phyloP scores from a whole-genome alignment of 2,797 vertebrate species.

The Xyrichtys novacula region DNA sequence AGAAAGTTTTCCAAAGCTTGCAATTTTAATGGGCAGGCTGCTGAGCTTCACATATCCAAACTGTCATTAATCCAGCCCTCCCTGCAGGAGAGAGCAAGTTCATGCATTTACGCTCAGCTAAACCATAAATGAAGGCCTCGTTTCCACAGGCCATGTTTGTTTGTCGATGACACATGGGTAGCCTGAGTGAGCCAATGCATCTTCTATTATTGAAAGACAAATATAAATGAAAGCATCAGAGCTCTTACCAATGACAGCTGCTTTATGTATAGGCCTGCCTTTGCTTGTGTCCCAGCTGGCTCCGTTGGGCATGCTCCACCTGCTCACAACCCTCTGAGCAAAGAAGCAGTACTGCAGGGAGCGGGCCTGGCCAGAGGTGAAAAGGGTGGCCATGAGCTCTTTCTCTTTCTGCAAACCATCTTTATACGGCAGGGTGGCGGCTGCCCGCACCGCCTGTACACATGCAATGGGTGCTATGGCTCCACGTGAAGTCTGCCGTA shows the following conservation, averaged over 20 bases:
- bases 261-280: conserved; percentile 82
- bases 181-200: conserved; percentile 14
- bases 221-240: conserved; percentile 34
- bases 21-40: conserved; percentile 70
- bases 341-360: conserved; percentile 93
- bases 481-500: conserved; percentile 82
- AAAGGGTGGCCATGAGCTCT: conserved; percentile 85
- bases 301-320: conserved; percentile 86
- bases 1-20: conserved; percentile 49
- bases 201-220: neutral
- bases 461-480: conserved; percentile 89
- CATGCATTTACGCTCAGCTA: conserved; percentile 51
- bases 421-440: conserved; percentile 83
- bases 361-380: conserved; percentile 86
- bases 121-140: conserved; percentile 48
- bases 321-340: conserved; percentile 84
- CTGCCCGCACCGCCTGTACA: conserved; percentile 86
- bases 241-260: conserved; percentile 90
- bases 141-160: conserved; percentile 49
- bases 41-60: conserved; percentile 65
- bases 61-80: conserved; percentile 54
- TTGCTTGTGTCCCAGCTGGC: conserved; percentile 87
- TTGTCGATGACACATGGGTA: conserved; percentile 42
- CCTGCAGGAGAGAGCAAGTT: conserved; percentile 55
- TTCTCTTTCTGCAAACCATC: conserved; percentile 84